phyloP scores from a whole-genome alignment of 2,888 invertebrate genomes.

The Flexamia atlantica region DNA sequence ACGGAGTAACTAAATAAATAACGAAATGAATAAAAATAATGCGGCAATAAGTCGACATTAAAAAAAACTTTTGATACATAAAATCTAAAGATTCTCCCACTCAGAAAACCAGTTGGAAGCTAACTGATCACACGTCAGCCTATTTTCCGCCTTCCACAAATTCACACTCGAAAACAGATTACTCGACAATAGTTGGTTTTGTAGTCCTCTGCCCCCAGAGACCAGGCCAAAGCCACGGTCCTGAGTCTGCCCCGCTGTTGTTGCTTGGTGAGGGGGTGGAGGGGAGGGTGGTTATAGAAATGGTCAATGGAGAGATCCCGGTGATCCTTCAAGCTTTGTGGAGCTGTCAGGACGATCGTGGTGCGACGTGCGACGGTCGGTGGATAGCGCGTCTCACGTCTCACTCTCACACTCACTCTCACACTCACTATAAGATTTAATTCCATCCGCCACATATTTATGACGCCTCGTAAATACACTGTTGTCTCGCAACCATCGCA shows the following conservation, averaged over 20 bases:
- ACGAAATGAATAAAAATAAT: too few relatives aligned
- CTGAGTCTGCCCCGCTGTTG: too few relatives aligned
- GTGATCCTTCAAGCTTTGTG: not conserved
- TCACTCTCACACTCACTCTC: too few relatives aligned
- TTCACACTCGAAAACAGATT: slow-evolving; percentile 3
- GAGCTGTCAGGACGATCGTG: not conserved
- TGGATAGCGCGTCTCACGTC: not conserved
- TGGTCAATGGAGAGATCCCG: not conserved
- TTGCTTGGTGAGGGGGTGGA: not conserved
- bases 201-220: not conserved
- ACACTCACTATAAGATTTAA: too few relatives aligned
- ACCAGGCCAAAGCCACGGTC: slow-evolving; percentile 11
- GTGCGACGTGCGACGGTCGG: not conserved
- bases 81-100: too few relatives aligned
- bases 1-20: too few relatives aligned
- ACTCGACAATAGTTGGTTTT: slow-evolving; percentile 13
- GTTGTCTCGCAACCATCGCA: too few relatives aligned
- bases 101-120: not conserved
- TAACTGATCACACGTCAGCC: not conserved
- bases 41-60: too few relatives aligned
- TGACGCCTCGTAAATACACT: too few relatives aligned
- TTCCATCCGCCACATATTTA: too few relatives aligned
- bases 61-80: too few relatives aligned
- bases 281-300: not conserved
- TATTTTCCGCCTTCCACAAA: not conserved